Conservation (phyloP, 2,113 vertebrate genomes). For the Butorides virescens region DNA sequence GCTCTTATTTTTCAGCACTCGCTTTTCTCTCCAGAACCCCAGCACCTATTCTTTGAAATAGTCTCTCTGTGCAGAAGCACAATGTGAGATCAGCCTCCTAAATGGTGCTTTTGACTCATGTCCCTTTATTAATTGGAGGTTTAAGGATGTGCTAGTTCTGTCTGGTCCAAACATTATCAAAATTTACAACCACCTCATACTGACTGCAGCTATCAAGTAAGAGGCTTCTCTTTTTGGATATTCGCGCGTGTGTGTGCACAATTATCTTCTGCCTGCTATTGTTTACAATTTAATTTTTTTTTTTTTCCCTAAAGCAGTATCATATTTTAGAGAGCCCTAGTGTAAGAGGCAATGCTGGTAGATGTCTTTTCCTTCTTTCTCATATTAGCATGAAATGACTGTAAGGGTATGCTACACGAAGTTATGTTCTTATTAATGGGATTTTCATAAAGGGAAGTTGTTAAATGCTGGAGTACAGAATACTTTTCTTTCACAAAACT, state of each 20-base stretch:
- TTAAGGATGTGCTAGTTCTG: background rate
- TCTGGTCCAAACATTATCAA: background rate
- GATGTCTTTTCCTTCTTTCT: background rate
- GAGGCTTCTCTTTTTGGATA: background rate
- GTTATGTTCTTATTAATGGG: background rate
- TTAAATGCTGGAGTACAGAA: background rate
- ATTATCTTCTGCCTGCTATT: background rate
- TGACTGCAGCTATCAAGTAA: background rate
- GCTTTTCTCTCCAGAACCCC: background rate
- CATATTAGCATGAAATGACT: background rate
- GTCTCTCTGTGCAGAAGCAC: background rate
- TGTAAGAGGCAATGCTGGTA: background rate
- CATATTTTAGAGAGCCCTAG: background rate
- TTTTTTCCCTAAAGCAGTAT: background rate
- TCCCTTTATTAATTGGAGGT: background rate
- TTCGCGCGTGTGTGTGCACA: background rate
- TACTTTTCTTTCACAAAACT: background rate
- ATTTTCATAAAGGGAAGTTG: background rate
- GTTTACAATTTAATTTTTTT: background rate
- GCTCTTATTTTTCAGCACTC: background rate
- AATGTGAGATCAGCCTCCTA: background rate
- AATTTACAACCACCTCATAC: background rate
- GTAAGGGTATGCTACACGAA: background rate
- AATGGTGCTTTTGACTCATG: background rate
- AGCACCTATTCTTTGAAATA: background rate